Percentiles rank a stretch among this genome's conserved stretches.
These are phyloP conservation scores for Macroteleia sp. DNA, from an alignment of 2,888 invertebrate species.

Conservation along the genomic window DNA sequence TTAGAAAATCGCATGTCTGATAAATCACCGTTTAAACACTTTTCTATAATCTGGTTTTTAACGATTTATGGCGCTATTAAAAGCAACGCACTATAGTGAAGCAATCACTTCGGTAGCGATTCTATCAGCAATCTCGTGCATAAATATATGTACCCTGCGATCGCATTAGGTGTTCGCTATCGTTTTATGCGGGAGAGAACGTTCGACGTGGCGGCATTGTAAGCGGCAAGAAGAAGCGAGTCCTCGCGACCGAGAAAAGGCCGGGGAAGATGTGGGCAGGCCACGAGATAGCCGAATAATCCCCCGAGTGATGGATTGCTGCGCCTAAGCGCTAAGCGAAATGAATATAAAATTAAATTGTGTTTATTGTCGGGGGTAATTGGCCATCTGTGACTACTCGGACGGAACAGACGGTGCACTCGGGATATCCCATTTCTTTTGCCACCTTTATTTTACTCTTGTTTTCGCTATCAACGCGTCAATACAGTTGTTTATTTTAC, in stretches of 20 bases:
- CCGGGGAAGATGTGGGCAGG: slow-evolving; percentile 69
- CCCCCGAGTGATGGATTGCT: slow-evolving; percentile 77
- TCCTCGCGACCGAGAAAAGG: slow-evolving; percentile 34
- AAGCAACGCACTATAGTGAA: slow-evolving; percentile 37
- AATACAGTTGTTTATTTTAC: slow-evolving; percentile 42
- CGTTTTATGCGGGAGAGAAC: slow-evolving; percentile 59
- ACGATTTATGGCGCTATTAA: slow-evolving; percentile 54
- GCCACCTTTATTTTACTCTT: slow-evolving; percentile 15
- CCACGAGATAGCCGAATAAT: slow-evolving; percentile 77
- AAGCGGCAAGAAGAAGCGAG: slow-evolving; percentile 42
- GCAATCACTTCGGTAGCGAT: slow-evolving; percentile 73
- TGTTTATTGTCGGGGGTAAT: slow-evolving; percentile 80
- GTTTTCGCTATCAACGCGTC: slow-evolving; percentile 16
- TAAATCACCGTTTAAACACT: slow-evolving; percentile 46
- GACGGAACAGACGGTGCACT: slow-evolving; percentile 52
- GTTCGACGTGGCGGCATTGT: slow-evolving; percentile 58
- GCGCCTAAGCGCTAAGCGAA: slow-evolving; percentile 77
- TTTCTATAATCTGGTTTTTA: slow-evolving; percentile 44
- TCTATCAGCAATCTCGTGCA: slow-evolving; percentile 73
- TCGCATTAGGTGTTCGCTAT: slow-evolving; percentile 71
- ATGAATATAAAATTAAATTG: slow-evolving; percentile 82
- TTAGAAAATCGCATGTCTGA: slow-evolving; percentile 30
- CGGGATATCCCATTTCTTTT: slow-evolving; percentile 24
- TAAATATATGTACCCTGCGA: slow-evolving; percentile 78
- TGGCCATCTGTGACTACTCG: slow-evolving; percentile 80